These are phyloP conservation scores for Jaculus jaculus DNA, from an alignment of 2,113 vertebrate genomes.

Conservation along the genomic window DNA sequence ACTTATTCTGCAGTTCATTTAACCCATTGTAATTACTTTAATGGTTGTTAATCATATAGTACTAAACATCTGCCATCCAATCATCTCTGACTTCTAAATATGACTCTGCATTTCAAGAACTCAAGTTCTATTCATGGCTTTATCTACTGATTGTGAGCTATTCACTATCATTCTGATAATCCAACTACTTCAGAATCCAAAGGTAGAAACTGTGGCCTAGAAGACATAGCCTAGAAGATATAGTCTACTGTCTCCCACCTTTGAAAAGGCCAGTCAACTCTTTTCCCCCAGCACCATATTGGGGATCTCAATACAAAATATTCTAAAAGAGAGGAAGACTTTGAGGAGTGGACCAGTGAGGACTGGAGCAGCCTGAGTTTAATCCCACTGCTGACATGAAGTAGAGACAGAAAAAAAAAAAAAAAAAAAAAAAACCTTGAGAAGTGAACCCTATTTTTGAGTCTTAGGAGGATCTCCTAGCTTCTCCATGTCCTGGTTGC, in stretches of 20 bases:
- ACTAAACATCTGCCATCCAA: neutral
- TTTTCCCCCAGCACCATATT: neutral
- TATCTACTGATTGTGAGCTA: neutral
- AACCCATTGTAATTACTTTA: neutral
- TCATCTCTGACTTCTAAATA: neutral
- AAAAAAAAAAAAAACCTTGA: neutral
- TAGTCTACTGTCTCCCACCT: neutral
- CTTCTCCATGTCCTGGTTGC: rapidly evolving
- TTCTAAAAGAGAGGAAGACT: neutral
- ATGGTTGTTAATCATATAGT: neutral
- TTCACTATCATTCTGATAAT: neutral
- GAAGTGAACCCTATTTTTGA: neutral
- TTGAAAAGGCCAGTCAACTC: neutral
- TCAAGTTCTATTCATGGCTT: neutral
- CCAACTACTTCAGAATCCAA: neutral
- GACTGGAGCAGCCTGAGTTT: neutral
- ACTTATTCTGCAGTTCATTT: neutral
- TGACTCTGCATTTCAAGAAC: neutral
- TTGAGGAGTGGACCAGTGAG: rapidly evolving
- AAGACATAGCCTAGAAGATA: neutral
- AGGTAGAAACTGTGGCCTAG: neutral
- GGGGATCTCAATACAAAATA: neutral
- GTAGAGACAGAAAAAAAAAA: neutral
- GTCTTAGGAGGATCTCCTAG: neutral
- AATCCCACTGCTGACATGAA: neutral